Base-by-base conservation (phyloP, 2,797 vertebrate genomes). In the Clarias fuscus region DNA sequence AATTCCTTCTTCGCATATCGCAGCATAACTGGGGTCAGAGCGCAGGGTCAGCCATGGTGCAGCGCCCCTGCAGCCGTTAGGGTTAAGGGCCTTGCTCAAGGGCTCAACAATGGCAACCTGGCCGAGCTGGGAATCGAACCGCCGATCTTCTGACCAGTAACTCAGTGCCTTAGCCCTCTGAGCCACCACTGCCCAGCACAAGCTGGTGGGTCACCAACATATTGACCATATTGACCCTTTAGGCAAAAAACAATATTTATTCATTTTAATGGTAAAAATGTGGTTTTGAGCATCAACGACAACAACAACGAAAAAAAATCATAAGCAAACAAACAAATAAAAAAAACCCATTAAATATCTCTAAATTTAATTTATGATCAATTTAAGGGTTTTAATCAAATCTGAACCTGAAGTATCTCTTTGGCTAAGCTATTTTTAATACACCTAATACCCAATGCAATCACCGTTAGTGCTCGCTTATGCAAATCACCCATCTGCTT, bases 401-500 rank as follows among this genome's bases (percentile, higher is more conserved):
- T 72, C 37, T 82, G 78, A 62, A 86, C 85, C 61, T 71, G 27
- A 73, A 85, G 48, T 70, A 86, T 84, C 80, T 78, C 81, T 86
- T 67, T 82, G 84, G 59, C 73, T 83, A 83, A 89, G 87, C 89
- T 89, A 86, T 90, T 90, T 88, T 90, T 87, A 88, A 91, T 88
- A 88, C 62, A 88, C 82, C 85, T 87, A 81, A 86, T 89, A 79
- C 33, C 86, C 88, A 88, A 86, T 80, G 87, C 86, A 91, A 90
- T 90, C 88, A 90, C 73, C 70, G 68, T 33, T 85, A 58, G 85
- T 48, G 65, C 82, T 76, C 77, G 33, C 62, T 30, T 87, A 87
- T 88, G 87, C 84, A 91, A 92, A 92, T 90, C 56, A 79, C 84
- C 87, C 88, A 91, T 90, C 89, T 91, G 90, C 87, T 88, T 73